Evolutionary conservation across 2,113 vertebrate species (phyloP).

Genomic region (Corynorhinus townsendii): DNA sequence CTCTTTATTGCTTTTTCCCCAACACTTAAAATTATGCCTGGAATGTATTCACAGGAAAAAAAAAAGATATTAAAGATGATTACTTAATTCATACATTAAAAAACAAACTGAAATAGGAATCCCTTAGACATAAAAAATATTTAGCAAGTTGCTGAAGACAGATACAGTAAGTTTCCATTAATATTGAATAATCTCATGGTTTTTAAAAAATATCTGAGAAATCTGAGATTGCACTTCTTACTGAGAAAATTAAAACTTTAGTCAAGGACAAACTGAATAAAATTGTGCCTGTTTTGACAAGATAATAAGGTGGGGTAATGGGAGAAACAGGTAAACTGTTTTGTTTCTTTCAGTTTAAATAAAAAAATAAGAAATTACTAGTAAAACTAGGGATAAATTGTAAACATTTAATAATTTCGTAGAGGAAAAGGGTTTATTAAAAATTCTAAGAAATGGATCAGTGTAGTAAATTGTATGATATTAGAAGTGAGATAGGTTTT

Average conservation of each 20-base stretch:
- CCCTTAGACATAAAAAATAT: neutral
- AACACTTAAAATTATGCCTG: neutral
- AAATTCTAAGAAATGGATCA: neutral
- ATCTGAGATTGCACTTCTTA: neutral
- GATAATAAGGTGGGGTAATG: neutral
- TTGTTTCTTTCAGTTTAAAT: neutral
- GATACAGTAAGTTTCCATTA: neutral
- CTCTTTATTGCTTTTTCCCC: neutral
- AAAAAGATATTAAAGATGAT: neutral
- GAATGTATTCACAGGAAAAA: neutral
- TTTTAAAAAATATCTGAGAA: neutral
- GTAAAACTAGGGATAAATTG: neutral
- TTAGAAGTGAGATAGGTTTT: neutral
- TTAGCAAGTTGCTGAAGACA: neutral
- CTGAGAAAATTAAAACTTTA: neutral
- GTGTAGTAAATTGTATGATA: neutral
- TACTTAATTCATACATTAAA: neutral
- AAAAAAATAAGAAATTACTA: neutral
- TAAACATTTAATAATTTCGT: neutral
- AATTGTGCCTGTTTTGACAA: neutral
- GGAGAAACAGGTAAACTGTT: neutral
- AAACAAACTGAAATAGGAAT: neutral
- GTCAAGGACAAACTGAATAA: neutral
- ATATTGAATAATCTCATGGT: neutral
- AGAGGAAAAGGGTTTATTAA: neutral